phyloP scores from a whole-genome alignment of 2,113 vertebrate species.

The Gorsachius goisagi region DNA sequence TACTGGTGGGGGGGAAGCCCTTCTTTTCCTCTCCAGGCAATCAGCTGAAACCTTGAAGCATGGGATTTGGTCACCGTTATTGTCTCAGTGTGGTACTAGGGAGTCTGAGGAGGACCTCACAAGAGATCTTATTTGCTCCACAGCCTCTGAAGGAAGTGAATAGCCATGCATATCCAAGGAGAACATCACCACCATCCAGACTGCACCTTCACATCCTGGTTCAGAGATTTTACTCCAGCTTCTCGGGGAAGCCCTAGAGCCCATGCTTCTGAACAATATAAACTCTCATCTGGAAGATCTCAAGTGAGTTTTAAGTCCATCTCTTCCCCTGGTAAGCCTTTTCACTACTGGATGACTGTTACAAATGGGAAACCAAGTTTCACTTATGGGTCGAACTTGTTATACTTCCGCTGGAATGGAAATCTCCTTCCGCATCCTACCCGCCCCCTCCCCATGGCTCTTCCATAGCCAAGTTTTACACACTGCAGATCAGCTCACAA shows the following conservation, averaged over 20 bases:
- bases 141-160: background rate
- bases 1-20: background rate
- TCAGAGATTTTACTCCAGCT: background rate
- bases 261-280: background rate
- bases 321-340: background rate
- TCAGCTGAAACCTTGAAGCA: background rate
- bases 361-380: background rate
- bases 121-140: background rate
- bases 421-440: background rate
- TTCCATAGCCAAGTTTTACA: background rate
- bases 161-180: background rate
- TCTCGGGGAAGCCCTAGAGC: background rate
- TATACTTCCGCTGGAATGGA: background rate
- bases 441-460: background rate
- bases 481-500: background rate
- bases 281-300: background rate
- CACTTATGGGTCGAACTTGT: background rate
- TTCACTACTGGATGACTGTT: background rate
- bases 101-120: background rate
- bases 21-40: background rate
- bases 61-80: background rate
- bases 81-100: background rate
- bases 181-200: background rate
- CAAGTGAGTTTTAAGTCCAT: background rate
- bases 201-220: background rate